Evolutionary conservation across 2,797 vertebrate genomes (phyloP).

Genomic region (Chaenodraco wilsoni): DNA sequence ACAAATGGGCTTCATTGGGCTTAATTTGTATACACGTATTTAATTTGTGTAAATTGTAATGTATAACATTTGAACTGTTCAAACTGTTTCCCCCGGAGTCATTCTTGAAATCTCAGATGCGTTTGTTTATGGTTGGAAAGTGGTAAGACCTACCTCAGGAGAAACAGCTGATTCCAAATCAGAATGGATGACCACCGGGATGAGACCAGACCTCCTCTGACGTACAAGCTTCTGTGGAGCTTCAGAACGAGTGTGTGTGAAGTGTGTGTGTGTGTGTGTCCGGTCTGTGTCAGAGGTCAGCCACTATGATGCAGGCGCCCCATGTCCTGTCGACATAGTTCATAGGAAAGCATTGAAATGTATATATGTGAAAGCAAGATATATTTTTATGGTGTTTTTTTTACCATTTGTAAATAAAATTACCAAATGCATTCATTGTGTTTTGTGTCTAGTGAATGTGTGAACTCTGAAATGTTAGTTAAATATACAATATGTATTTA

Average conservation of each 20-base stretch:
- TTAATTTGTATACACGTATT: not conserved
- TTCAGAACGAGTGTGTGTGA: conserved; percentile 61
- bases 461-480: not conserved
- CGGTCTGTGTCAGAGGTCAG: conserved; percentile 48
- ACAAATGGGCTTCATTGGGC: not conserved
- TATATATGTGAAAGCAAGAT: conserved; percentile 77
- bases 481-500: not conserved
- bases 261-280: conserved; percentile 23
- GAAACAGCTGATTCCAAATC: conserved; percentile 69
- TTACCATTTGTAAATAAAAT: conserved; percentile 78
- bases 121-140: conserved; percentile 24
- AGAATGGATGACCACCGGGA: conserved; percentile 62
- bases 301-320: conserved; percentile 64
- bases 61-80: no score
- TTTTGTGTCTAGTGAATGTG: conserved; percentile 33
- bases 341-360: conserved; percentile 64
- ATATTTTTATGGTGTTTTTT: conserved; percentile 78
- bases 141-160: conserved; percentile 45
- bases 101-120: conserved; percentile 17
- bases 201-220: conserved; percentile 63
- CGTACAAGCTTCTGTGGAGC: conserved; percentile 77
- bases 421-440: conserved; percentile 47
- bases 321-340: conserved; percentile 46
- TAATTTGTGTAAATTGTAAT: no score
- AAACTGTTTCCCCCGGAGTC: not conserved